Evolutionary conservation across 2,888 invertebrate species (phyloP).

Genomic region (Leucophenga montana): DNA sequence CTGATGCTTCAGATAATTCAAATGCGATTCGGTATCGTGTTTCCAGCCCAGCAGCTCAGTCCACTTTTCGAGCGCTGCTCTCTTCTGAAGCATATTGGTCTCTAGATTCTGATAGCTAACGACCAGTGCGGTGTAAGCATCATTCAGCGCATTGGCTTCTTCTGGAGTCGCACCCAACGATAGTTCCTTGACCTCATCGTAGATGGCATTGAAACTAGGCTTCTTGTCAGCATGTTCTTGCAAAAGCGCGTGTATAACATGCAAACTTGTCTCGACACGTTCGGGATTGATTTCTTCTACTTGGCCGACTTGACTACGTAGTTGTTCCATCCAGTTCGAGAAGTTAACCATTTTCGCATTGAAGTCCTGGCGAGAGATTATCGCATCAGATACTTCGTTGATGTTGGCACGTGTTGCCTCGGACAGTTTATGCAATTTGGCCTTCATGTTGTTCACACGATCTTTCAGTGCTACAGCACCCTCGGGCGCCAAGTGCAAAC

Average conservation of each 20-base stretch:
- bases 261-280: constrained; percentile 85
- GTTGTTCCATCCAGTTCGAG: constrained; percentile 84
- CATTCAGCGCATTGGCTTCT: constrained; percentile 82
- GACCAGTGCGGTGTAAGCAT: constrained; percentile 84
- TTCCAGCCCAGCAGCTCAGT: constrained; percentile 87
- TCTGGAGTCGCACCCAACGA: constrained; percentile 80
- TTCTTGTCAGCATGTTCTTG: constrained; percentile 91
- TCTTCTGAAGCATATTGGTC: constrained; percentile 82
- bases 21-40: constrained; percentile 84
- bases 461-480: constrained; percentile 82
- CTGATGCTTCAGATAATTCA: constrained; percentile 86
- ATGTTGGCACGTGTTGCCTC: constrained; percentile 84
- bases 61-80: constrained; percentile 85
- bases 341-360: constrained; percentile 85
- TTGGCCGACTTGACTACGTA: constrained; percentile 81
- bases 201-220: constrained; percentile 83
- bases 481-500: constrained; percentile 84
- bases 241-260: constrained; percentile 84
- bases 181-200: constrained; percentile 86
- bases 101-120: constrained; percentile 85
- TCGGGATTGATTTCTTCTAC: constrained; percentile 88
- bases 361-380: constrained; percentile 88
- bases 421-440: constrained; percentile 82
- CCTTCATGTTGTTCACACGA: constrained; percentile 83
- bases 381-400: constrained; percentile 86